Percentiles rank a stretch among this genome's conserved stretches.
phyloP scores from a whole-genome alignment of 35 echinoderm and acorn worm genomes.

The Hemicentrotus pulcherrimus region DNA sequence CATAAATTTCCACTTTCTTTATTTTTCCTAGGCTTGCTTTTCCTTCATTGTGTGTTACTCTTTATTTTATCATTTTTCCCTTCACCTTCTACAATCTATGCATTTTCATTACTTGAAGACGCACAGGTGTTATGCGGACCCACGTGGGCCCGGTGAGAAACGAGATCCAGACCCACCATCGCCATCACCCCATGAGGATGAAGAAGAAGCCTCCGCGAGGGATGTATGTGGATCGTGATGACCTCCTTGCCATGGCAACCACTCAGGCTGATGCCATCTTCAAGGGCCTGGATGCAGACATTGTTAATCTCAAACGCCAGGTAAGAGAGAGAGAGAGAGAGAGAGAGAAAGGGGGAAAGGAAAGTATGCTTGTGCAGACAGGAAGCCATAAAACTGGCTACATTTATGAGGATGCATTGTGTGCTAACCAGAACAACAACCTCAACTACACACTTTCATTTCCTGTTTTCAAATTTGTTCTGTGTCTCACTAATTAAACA shows the following conservation, averaged over 20 bases:
- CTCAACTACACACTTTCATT: too few relatives aligned
- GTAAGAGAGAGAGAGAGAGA: slow-evolving; percentile 30
- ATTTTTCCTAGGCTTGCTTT: too few relatives aligned
- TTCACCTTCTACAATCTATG: not conserved
- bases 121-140: slow-evolving; percentile 92
- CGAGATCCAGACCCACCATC: slow-evolving; percentile 69
- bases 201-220: slow-evolving; percentile 86
- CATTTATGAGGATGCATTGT: not conserved
- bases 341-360: not conserved
- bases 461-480: too few relatives aligned
- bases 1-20: too few relatives aligned
- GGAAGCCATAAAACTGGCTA: not conserved
- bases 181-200: slow-evolving; percentile 77
- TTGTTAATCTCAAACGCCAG: slow-evolving; percentile 88
- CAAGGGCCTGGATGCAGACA: slow-evolving; percentile 87
- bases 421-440: too few relatives aligned
- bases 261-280: slow-evolving; percentile 81
- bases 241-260: slow-evolving; percentile 85
- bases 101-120: slow-evolving; percentile 47
- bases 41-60: too few relatives aligned
- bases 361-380: not conserved
- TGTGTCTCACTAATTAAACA: too few relatives aligned
- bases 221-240: slow-evolving; percentile 94
- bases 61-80: too few relatives aligned
- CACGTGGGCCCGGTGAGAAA: slow-evolving; percentile 92